Evolutionary conservation across 2,888 invertebrate species (phyloP).

Genomic region (Apotomis betuletana): DNA sequence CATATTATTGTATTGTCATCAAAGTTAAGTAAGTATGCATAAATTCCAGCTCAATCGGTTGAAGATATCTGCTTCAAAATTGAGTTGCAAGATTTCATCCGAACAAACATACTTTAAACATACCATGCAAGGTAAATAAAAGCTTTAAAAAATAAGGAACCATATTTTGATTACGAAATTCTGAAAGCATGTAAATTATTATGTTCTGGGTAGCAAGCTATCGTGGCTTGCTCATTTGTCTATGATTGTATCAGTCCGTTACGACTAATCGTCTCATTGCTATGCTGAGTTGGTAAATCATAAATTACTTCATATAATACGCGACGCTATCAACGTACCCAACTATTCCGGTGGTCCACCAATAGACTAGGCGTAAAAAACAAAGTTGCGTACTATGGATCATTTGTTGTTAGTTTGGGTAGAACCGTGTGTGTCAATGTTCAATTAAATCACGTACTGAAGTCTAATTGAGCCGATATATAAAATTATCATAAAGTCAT

Average conservation of each 20-base stretch:
- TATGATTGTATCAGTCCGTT: constrained; percentile 24
- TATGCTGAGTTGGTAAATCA: constrained; percentile 61
- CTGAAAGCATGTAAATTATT: neutral
- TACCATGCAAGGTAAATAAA: too few species aligned
- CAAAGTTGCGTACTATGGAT: neutral
- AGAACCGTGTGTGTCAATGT: neutral
- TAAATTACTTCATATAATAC: constrained; percentile 68
- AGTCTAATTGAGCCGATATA: constrained; percentile 19
- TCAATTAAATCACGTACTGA: neutral
- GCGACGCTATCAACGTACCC: constrained; percentile 31
- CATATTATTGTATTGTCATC: too few species aligned
- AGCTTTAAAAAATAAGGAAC: too few species aligned
- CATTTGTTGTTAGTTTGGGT: neutral
- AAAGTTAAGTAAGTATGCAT: too few species aligned
- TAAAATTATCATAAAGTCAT: neutral
- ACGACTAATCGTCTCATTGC: constrained; percentile 56
- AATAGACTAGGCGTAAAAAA: neutral
- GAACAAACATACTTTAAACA: too few species aligned
- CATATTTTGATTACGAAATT: too few species aligned
- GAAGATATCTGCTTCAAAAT: too few species aligned
- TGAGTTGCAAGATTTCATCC: too few species aligned
- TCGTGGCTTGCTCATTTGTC: constrained; percentile 17
- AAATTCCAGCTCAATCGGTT: too few species aligned
- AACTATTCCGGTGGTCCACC: constrained; percentile 29
- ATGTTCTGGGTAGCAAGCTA: neutral